phyloP scores from a whole-genome alignment of 2,797 vertebrate genomes.

The Pogoniulus pusillus region DNA sequence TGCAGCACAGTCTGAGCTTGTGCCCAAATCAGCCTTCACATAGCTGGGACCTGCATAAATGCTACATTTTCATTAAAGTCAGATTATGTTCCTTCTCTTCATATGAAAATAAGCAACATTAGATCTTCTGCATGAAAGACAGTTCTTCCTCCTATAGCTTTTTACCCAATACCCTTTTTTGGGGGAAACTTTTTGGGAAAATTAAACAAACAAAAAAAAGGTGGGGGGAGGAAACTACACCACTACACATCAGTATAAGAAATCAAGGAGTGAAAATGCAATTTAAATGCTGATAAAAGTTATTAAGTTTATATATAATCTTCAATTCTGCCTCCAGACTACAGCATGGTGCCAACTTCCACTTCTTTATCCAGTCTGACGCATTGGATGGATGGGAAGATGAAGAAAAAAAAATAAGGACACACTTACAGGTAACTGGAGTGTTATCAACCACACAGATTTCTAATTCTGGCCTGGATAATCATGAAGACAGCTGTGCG shows the following conservation, averaged over 20 bases:
- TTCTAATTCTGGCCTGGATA: neutral
- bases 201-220: neutral
- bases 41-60: neutral
- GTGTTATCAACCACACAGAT: neutral
- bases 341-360: neutral
- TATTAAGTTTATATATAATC: neutral
- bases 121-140: neutral
- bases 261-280: neutral
- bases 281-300: neutral
- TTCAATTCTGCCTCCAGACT: neutral
- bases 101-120: neutral
- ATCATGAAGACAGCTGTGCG: neutral
- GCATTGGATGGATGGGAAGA: neutral
- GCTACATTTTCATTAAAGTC: neutral
- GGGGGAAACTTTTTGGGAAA: neutral
- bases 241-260: neutral
- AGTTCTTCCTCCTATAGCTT: neutral
- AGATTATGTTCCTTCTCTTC: neutral
- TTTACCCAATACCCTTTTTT: neutral
- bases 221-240: rapidly evolving
- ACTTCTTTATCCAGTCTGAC: neutral
- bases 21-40: neutral
- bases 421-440: neutral
- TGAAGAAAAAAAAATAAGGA: neutral
- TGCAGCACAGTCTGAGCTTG: neutral